Percentiles rank a stretch among this genome's conserved stretches.
Evolutionary conservation across 2,888 invertebrate genomes (phyloP).

Genomic region (Lasioglossum morio): DNA sequence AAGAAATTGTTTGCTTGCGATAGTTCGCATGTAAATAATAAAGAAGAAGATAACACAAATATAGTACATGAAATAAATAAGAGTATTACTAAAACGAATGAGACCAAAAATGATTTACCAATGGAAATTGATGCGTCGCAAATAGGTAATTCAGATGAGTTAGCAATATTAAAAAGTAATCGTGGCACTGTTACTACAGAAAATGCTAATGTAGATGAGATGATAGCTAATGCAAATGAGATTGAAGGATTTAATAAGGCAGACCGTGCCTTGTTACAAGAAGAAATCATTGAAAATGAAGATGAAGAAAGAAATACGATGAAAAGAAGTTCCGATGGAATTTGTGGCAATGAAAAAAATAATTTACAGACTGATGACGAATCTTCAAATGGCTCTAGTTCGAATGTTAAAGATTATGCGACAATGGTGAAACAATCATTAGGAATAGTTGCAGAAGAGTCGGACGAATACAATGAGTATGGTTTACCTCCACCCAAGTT

Average conservation of each 20-base stretch:
- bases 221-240: no score
- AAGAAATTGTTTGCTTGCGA: constrained; percentile 50
- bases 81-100: not conserved
- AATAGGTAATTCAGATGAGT: not conserved
- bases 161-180: constrained; percentile 2
- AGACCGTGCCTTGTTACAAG: not conserved
- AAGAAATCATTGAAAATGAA: not conserved
- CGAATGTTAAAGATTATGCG: constrained; percentile 22
- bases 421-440: constrained; percentile 6
- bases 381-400: not conserved
- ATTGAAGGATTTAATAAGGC: not conserved
- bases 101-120: not conserved
- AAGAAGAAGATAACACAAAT: not conserved
- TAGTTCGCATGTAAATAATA: not conserved
- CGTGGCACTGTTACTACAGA: not conserved
- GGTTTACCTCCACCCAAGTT: constrained; percentile 60
- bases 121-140: not conserved
- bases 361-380: not conserved
- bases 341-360: not conserved
- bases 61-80: not conserved
- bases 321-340: not conserved
- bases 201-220: not conserved
- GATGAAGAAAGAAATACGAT: not conserved
- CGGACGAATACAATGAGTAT: constrained; percentile 32
- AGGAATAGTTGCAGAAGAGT: constrained; percentile 10